phyloP scores from a whole-genome alignment of 2,113 vertebrate genomes.

The Labrus mixtus region DNA sequence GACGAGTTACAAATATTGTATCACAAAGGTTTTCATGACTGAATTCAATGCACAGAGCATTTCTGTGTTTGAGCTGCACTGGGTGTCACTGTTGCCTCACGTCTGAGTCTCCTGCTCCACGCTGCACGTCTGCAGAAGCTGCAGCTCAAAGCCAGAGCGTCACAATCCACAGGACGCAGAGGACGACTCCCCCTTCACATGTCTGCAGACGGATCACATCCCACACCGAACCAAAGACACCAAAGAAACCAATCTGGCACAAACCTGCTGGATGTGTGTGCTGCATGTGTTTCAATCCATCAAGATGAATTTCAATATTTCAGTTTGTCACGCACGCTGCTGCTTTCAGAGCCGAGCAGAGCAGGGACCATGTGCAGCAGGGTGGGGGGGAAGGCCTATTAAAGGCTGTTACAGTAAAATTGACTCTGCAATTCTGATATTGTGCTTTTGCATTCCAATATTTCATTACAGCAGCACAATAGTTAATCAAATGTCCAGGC shows the following conservation, averaged over 20 bases:
- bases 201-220: slow-evolving; percentile 26
- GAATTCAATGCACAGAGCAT: neutral
- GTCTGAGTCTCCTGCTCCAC: slow-evolving; percentile 4
- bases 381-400: neutral
- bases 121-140: neutral
- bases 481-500: slow-evolving; percentile 51
- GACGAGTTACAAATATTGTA: neutral
- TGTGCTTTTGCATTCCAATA: slow-evolving; percentile 11
- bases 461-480: slow-evolving; percentile 54
- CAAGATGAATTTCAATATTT: slow-evolving; percentile 64
- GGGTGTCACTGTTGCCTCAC: slow-evolving; percentile 79
- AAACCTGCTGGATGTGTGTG: slow-evolving; percentile 38
- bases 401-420: slow-evolving; percentile 45
- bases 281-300: slow-evolving; percentile 49
- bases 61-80: slow-evolving; percentile 35
- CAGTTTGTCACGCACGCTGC: slow-evolving; percentile 59
- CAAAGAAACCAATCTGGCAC: slow-evolving; percentile 30
- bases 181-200: slow-evolving; percentile 4
- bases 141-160: neutral
- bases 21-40: neutral
- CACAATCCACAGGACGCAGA: slow-evolving; percentile 1
- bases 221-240: slow-evolving; percentile 10
- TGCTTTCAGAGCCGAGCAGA: slow-evolving; percentile 12
- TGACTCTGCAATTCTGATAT: slow-evolving; percentile 24
- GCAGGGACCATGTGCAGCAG: slow-evolving; percentile 12